Conservation (phyloP, 2,888 invertebrate genomes). For the Hermaeophaga mercurialis region DNA sequence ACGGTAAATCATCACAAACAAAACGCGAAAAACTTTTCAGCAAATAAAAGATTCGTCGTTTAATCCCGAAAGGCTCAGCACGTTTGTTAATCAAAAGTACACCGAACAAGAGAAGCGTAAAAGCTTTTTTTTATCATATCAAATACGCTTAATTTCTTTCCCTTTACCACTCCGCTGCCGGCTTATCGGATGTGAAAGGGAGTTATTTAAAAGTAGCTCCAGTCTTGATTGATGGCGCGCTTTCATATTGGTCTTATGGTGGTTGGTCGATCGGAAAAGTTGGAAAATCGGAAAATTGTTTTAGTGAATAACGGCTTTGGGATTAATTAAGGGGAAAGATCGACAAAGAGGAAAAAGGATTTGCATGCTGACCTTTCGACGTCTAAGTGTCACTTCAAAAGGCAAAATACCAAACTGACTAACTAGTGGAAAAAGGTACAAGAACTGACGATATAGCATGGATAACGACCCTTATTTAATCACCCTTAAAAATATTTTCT, state of each 20-base stretch:
- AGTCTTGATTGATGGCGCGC: conserved; percentile 1
- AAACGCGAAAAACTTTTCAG: no score
- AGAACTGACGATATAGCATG: no score
- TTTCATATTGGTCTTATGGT: neutral
- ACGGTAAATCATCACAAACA: no score
- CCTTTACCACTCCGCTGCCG: neutral
- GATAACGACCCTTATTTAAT: no score
- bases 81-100: neutral
- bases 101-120: neutral
- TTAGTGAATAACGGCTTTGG: neutral
- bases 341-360: neutral
- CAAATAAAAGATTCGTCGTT: no score
- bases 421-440: no score
- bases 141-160: conserved; percentile 8
- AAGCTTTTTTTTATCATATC: conserved; percentile 9
- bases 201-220: conserved; percentile 7
- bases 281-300: conserved; percentile 10
- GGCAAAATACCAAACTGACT: no score
- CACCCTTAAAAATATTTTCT: no score
- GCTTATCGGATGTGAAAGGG: conserved; percentile 7
- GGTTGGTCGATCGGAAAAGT: conserved; percentile 9
- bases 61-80: neutral
- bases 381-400: neutral
- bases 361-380: neutral
- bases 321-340: conserved; percentile 4